Percentiles rank a stretch among this genome's conserved stretches.
These are phyloP conservation scores for Orchesellides sinensis DNA, from an alignment of 2,888 invertebrate genomes.

Conservation along the genomic window DNA sequence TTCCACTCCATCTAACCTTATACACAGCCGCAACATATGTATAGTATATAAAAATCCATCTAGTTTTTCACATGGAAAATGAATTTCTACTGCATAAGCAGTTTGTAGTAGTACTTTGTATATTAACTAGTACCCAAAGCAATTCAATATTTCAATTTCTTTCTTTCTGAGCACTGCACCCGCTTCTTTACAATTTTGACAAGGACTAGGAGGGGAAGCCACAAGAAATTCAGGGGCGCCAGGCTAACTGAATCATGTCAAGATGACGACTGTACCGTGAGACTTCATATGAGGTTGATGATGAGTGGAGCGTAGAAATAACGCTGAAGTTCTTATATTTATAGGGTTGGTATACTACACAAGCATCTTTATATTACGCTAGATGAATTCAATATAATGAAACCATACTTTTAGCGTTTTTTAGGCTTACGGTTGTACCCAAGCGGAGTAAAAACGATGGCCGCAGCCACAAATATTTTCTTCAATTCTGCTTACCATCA, in stretches of 20 bases:
- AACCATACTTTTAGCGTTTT: background rate
- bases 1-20: conserved; percentile 53
- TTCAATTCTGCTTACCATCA: too few relatives aligned
- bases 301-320: conserved; percentile 21
- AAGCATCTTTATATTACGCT: conserved; percentile 7
- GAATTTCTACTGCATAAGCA: conserved; percentile 9
- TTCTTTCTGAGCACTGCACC: conserved; percentile 22
- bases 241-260: conserved; percentile 58
- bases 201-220: conserved; percentile 6
- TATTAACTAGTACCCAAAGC: conserved; percentile 12
- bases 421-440: background rate
- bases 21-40: conserved; percentile 25
- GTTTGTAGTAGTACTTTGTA: conserved; percentile 6
- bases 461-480: too few relatives aligned
- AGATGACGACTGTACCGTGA: background rate
- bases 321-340: background rate
- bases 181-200: conserved; percentile 42
- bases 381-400: conserved; percentile 19
- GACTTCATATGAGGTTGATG: conserved; percentile 7
- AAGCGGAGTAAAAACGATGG: background rate
- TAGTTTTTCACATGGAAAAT: conserved; percentile 20
- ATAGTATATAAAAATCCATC: background rate
- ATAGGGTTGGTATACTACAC: too few relatives aligned
- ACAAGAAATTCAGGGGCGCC: conserved; percentile 28
- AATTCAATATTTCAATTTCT: conserved; percentile 72